Evolutionary conservation across 2,797 vertebrate genomes (phyloP).

Genomic region (Aeoliscus strigatus): DNA sequence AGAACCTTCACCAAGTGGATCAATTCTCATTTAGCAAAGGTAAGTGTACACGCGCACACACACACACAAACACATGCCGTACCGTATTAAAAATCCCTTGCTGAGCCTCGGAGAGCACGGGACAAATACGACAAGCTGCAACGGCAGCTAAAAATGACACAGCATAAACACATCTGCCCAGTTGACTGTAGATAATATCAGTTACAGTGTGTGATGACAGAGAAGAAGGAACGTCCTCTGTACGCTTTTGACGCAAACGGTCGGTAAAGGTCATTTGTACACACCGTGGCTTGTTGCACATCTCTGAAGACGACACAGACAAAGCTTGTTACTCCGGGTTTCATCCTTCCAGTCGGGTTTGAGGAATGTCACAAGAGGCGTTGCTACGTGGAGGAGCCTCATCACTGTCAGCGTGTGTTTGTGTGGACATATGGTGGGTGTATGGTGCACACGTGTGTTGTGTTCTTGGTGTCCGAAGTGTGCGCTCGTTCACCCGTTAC

Average conservation of each 20-base stretch:
- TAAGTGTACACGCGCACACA: constrained; percentile 53
- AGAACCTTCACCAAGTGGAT: constrained; percentile 99
- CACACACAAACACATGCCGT: neutral
- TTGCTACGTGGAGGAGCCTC: constrained; percentile 10
- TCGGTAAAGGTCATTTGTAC: constrained; percentile 10
- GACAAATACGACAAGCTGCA: no score
- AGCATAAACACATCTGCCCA: constrained; percentile 3
- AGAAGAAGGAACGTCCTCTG: neutral
- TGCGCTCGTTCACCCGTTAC: neutral
- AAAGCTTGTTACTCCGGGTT: neutral
- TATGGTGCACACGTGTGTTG: constrained; percentile 2
- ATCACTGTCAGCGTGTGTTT: constrained; percentile 9
- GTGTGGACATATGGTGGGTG: constrained; percentile 7
- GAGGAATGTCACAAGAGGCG: neutral
- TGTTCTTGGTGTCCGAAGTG: constrained; percentile 16
- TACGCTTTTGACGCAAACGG: constrained; percentile 2
- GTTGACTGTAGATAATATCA: constrained; percentile 18
- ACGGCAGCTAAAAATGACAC: constrained; percentile 11
- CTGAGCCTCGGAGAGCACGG: neutral
- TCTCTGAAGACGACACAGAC: constrained; percentile 4
- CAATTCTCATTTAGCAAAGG: constrained; percentile 95
- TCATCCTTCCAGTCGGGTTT: constrained; percentile 13
- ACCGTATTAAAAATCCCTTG: neutral
- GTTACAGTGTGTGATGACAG: constrained; percentile 11
- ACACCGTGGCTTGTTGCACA: constrained; percentile 20